Evolutionary conservation across 2,888 invertebrate species (phyloP), one percentile per base, ranked within the genome.

Genomic region (Cyaniris semiargus): DNA sequence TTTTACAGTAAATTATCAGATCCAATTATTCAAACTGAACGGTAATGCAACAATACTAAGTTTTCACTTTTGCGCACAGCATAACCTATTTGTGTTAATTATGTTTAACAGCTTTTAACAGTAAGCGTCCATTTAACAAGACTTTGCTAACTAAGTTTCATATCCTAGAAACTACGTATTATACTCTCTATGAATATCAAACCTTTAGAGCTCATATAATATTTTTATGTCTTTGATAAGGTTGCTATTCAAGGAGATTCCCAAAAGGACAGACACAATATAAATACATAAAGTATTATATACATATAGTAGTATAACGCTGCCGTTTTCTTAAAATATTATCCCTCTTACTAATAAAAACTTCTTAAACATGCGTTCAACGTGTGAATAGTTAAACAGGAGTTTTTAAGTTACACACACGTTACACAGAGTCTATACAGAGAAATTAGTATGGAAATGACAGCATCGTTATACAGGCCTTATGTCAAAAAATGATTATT

Each of bases 51-150:
- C 21, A 21, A 21, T 2, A 56, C 58, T 58, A 2, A 58, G 7
- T 6, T 58, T 58, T 58, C 58, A 58, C 58, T 60, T 60, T 60
- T 21, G 10, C 21, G 10, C 60, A 58, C 58, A 10, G 21, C 21
- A 10, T 8, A 10, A 60, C 60, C 60, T 10, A 60, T 21, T 60
- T 21, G 10, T 60, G 60, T 23, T 60, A 60, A 60, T 60, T 60
- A 60, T 60, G 21, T 60, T 21, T 23, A 60, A 60, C 60, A 60
- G 60, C 21, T 10, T 60, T 21, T 23, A 60, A 60, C 60, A 60
- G 23, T 58, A 58, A 58, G 58, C 58, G 58, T 21, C 58, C 58
- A 56, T n/a, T 58, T 58, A 58, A 58, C 21, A 58, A 58, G 58
- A 21, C 58, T 58, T 60, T 23, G 60, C 21, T 60, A 60, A 60